phyloP scores from a whole-genome alignment of 2,888 invertebrate species.

The Meteorus cinctellus region DNA sequence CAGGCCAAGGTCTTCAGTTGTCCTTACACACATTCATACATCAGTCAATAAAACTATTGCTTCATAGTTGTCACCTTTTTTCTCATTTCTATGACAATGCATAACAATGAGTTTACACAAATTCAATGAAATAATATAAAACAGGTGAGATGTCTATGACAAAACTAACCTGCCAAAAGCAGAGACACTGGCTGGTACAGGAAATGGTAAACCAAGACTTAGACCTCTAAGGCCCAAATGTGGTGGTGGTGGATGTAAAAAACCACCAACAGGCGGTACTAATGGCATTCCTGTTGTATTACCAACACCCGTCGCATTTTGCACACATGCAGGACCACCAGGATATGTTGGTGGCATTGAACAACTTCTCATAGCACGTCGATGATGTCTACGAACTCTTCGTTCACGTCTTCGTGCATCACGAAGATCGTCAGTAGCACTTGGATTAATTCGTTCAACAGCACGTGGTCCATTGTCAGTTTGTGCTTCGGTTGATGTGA shows the following conservation, averaged over 20 bases:
- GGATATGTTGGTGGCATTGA: conserved; percentile 68
- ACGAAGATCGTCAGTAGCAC: conserved; percentile 59
- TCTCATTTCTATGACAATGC: neutral
- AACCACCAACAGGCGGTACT: conserved; percentile 63
- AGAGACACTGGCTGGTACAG: conserved; percentile 69
- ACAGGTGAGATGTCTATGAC: neutral
- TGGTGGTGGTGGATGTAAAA: conserved; percentile 69
- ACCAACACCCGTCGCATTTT: conserved; percentile 51
- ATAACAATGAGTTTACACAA: neutral
- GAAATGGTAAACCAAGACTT: conserved; percentile 70
- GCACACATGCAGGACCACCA: conserved; percentile 53
- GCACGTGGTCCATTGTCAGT: conserved; percentile 59
- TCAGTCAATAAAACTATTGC: conserved; percentile 4
- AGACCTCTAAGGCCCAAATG: conserved; percentile 70
- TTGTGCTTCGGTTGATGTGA: conserved; percentile 70
- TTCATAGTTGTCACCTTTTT: neutral
- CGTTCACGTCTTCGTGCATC: conserved; percentile 68
- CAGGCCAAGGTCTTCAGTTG: neutral
- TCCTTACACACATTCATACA: neutral
- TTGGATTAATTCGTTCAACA: conserved; percentile 39
- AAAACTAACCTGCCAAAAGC: conserved; percentile 69
- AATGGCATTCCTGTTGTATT: conserved; percentile 57
- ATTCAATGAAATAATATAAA: neutral
- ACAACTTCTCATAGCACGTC: conserved; percentile 66
- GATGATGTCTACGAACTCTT: conserved; percentile 64